Evolutionary conservation across 2,888 invertebrate species (phyloP).

Genomic region (Mythimna loreyi): DNA sequence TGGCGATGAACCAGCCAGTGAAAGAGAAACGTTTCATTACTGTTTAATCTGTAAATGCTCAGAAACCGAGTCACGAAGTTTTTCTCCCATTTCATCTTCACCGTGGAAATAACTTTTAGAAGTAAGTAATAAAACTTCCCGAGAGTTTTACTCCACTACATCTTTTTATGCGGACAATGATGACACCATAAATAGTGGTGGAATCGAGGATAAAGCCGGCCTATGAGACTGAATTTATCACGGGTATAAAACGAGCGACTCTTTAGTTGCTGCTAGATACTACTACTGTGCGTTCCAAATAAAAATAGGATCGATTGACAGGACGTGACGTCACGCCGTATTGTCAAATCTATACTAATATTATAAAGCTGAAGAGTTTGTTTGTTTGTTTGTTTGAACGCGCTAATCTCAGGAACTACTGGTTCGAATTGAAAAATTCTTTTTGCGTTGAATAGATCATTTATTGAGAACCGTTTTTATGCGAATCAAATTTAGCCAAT

Average conservation of each 20-base stretch:
- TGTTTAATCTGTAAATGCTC: constrained; percentile 26
- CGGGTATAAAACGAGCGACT: neutral
- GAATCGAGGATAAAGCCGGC: constrained; percentile 2
- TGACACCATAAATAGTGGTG: constrained; percentile 23
- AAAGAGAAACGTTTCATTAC: constrained; percentile 13
- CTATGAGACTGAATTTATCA: neutral
- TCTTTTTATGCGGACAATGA: constrained; percentile 35
- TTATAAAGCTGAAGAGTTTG: no score
- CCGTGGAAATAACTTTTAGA: constrained; percentile 23
- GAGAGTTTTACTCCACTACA: constrained; percentile 19
- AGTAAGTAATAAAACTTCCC: constrained; percentile 40
- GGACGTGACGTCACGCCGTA: no score
- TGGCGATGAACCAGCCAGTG: neutral
- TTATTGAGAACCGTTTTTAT: no score
- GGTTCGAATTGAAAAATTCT: no score
- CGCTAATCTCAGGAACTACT: no score
- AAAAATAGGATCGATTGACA: no score
- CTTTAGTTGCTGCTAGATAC: constrained; percentile 7
- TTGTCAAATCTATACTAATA: no score
- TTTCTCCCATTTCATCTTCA: constrained; percentile 29
- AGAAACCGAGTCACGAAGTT: constrained; percentile 14
- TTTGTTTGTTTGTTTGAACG: no score
- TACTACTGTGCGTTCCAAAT: no score
- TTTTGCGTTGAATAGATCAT: no score
- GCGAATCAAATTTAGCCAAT: no score